A percentile compares a stretch with the other conserved stretches of the same genome.
Evolutionary conservation across 2,797 vertebrate genomes (phyloP).

Genomic region (Danio kyathit): DNA sequence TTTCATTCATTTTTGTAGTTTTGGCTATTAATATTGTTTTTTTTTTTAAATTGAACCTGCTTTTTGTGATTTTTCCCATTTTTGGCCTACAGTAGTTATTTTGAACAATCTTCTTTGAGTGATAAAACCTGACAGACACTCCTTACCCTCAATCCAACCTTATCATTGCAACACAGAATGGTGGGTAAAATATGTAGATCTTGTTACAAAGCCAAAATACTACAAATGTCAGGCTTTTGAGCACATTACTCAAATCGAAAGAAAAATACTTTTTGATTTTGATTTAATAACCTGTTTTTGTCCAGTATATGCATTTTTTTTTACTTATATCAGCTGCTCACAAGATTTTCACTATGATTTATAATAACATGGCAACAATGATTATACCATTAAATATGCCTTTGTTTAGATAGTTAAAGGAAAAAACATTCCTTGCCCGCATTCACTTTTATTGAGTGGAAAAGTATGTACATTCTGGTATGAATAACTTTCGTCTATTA

Average conservation of each 20-base stretch:
- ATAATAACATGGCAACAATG: not conserved
- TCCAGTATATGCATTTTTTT: not conserved
- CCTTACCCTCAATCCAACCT: conserved; percentile 20
- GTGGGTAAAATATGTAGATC: not conserved
- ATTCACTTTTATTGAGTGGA: not conserved
- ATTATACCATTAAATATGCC: not conserved
- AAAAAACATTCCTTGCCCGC: not conserved
- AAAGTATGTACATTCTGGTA: not conserved
- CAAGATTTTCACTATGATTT: not conserved
- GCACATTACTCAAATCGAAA: not conserved
- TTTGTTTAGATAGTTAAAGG: not conserved
- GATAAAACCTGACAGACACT: conserved; percentile 20
- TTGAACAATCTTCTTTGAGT: not conserved
- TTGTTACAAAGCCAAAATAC: conserved; percentile 9
- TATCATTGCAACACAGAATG: conserved; percentile 21
- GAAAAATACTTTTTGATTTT: not conserved
- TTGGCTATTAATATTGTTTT: conserved; percentile 6
- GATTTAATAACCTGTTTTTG: not conserved
- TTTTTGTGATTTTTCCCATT: not conserved
- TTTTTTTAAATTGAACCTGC: conserved; percentile 7
- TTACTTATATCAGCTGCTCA: not conserved
- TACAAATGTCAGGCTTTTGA: not conserved
- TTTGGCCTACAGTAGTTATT: conserved; percentile 2
- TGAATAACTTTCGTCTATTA: not conserved
- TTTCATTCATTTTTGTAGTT: conserved; percentile 23